phyloP scores from a whole-genome alignment of 1,140 invertebrate species.

The Campoletis sonorensis region DNA sequence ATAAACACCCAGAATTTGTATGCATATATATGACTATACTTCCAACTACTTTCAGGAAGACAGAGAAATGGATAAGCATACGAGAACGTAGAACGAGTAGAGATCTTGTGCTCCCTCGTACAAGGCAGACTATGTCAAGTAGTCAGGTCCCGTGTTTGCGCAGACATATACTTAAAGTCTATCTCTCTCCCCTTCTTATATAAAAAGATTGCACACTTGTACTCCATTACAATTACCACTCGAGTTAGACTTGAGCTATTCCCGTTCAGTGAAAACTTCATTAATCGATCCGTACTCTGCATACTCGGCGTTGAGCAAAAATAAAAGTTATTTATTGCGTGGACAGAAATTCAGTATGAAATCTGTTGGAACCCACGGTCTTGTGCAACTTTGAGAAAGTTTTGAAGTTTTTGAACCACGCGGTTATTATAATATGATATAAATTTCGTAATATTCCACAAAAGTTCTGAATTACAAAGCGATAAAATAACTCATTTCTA shows the following conservation, averaged over 20 bases:
- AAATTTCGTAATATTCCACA: too few relatives aligned
- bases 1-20: too few relatives aligned
- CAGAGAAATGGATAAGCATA: background rate
- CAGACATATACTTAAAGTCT: conserved; percentile 31
- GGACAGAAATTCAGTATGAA: too few relatives aligned
- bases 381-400: too few relatives aligned
- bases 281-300: background rate
- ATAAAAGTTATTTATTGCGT: background rate
- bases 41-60: background rate
- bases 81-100: background rate
- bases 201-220: conserved; percentile 28
- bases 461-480: too few relatives aligned
- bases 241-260: conserved; percentile 3
- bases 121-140: conserved; percentile 35
- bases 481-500: too few relatives aligned
- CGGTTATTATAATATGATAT: too few relatives aligned
- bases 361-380: too few relatives aligned
- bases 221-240: conserved; percentile 42
- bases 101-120: background rate
- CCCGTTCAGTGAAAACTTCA: conserved; percentile 8
- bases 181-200: background rate
- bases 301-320: background rate
- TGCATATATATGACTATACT: background rate
- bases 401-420: too few relatives aligned
- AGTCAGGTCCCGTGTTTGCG: conserved; percentile 36